These are phyloP conservation scores for Panurus biarmicus DNA, from an alignment of 2,113 vertebrate genomes.

Conservation along the genomic window DNA sequence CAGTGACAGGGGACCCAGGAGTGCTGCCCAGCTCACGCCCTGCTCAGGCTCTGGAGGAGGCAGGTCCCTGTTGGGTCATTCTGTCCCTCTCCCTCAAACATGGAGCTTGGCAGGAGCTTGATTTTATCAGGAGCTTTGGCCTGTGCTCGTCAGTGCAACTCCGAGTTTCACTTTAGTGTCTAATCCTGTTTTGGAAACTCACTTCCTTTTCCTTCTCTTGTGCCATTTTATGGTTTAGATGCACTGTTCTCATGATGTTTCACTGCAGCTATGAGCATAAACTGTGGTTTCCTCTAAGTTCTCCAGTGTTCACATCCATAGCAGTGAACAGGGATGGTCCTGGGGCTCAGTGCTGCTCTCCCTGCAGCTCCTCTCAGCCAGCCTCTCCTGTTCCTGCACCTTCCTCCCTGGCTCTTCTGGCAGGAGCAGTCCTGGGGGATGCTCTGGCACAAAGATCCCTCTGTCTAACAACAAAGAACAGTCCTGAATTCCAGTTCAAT, in stretches of 20 bases:
- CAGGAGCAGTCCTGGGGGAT: background rate
- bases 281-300: background rate
- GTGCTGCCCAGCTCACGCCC: rapidly evolving
- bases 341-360: background rate
- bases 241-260: background rate
- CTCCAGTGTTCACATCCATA: rapidly evolving
- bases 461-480: background rate
- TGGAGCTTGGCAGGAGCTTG: background rate
- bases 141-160: rapidly evolving
- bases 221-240: background rate
- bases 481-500: background rate
- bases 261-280: background rate
- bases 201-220: background rate
- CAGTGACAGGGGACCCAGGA: background rate
- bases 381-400: background rate
- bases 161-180: background rate
- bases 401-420: background rate
- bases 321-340: rapidly evolving
- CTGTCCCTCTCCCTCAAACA: background rate
- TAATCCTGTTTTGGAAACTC: background rate
- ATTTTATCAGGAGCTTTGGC: background rate
- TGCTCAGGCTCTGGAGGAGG: background rate
- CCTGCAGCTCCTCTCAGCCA: background rate
- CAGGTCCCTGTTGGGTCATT: background rate
- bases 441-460: background rate